These are phyloP conservation scores for Trissolcus basalis DNA, from an alignment of 1,140 invertebrate genomes.

Conservation along the genomic window DNA sequence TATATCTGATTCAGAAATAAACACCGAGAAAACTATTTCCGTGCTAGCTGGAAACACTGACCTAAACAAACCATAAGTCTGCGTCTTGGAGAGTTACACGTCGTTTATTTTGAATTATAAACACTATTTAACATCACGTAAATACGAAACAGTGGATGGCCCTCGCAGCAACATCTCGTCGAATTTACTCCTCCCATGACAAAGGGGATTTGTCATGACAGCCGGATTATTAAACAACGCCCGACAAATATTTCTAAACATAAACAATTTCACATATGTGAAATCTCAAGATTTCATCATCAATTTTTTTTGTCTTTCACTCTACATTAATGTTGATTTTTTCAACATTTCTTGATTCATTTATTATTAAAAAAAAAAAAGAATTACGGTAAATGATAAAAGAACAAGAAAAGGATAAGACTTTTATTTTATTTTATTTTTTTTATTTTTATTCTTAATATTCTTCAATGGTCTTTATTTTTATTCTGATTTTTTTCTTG, in stretches of 20 bases:
- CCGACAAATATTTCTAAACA: not conserved
- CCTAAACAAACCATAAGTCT: slow-evolving; percentile 35
- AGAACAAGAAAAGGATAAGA: no score
- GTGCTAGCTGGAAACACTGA: slow-evolving; percentile 30
- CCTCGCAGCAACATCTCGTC: not conserved
- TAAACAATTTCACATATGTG: no score
- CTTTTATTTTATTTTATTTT: no score
- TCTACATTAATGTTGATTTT: no score
- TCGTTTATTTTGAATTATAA: slow-evolving; percentile 29
- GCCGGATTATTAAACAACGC: not conserved
- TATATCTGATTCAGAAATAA: slow-evolving; percentile 25
- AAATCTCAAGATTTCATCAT: no score
- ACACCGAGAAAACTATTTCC: slow-evolving; percentile 26
- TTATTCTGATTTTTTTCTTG: no score
- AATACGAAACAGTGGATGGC: slow-evolving; percentile 8
- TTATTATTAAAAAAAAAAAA: no score
- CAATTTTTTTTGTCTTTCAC: no score
- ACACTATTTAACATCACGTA: slow-evolving; percentile 13
- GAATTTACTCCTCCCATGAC: not conserved
- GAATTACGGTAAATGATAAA: no score
- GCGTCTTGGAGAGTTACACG: slow-evolving; percentile 12
- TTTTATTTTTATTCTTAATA: no score
- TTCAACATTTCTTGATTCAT: no score
- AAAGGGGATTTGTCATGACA: not conserved
- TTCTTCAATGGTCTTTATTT: no score